Conservation (phyloP, 2,888 invertebrate genomes). For the Stenchaetothrips biformis region DNA sequence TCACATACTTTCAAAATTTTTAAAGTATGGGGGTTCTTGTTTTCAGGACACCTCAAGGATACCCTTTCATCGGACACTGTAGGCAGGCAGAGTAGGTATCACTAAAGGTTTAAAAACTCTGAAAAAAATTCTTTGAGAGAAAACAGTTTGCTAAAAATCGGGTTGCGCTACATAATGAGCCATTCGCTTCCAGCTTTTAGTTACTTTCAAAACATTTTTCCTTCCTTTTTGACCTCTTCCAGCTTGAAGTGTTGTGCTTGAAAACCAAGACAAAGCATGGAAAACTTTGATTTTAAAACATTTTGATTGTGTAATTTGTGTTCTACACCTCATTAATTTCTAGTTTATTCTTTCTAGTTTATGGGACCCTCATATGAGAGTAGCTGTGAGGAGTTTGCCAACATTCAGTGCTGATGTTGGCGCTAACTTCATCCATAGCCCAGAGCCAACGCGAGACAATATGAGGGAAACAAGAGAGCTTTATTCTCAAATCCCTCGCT, state of each 20-base stretch:
- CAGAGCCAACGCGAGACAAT: background rate
- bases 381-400: background rate
- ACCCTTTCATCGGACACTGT: background rate
- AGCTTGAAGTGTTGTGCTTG: too few relatives aligned
- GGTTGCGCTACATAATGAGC: background rate
- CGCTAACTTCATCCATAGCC: background rate
- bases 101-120: background rate
- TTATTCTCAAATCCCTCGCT: background rate
- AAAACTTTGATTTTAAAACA: too few relatives aligned
- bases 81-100: conserved; percentile 5
- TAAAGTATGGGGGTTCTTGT: background rate
- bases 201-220: background rate
- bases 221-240: too few relatives aligned
- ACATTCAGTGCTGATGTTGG: background rate
- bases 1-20: too few relatives aligned
- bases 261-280: too few relatives aligned
- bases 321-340: background rate
- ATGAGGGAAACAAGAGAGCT: background rate
- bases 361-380: conserved; percentile 9
- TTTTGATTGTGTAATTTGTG: background rate
- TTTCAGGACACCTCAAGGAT: background rate
- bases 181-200: background rate
- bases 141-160: background rate
- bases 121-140: background rate
- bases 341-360: background rate